Percentiles rank a stretch among this genome's conserved stretches.
phyloP scores from a whole-genome alignment of 2,888 invertebrate genomes.

The Crepidodera aurea region DNA sequence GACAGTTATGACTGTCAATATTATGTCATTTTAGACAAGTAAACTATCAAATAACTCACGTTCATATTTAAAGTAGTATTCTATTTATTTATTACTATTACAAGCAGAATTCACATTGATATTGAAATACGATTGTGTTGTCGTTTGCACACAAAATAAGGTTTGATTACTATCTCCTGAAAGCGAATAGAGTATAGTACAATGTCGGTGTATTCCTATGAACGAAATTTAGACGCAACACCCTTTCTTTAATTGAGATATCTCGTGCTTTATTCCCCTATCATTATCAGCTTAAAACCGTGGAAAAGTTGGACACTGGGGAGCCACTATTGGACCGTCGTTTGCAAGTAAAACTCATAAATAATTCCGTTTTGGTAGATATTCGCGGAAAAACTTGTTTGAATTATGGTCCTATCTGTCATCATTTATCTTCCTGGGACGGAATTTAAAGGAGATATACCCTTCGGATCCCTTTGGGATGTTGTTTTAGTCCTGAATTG shows the following conservation, averaged over 20 bases:
- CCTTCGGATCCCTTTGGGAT: background rate
- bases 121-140: too few relatives aligned
- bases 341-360: slow-evolving; percentile 33
- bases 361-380: slow-evolving; percentile 30
- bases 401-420: slow-evolving; percentile 37
- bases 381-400: slow-evolving; percentile 27
- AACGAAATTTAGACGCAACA: background rate
- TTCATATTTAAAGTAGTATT: too few relatives aligned
- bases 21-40: too few relatives aligned
- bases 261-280: background rate
- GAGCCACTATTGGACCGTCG: slow-evolving; percentile 7
- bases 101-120: too few relatives aligned
- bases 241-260: background rate
- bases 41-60: too few relatives aligned
- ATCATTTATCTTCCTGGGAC: slow-evolving; percentile 27
- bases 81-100: too few relatives aligned
- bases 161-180: too few relatives aligned
- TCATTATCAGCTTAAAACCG: background rate
- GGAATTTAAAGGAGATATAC: slow-evolving; percentile 19
- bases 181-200: too few relatives aligned
- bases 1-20: too few relatives aligned
- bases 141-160: too few relatives aligned
- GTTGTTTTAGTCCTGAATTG: too few relatives aligned
- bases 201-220: too few relatives aligned
- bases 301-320: slow-evolving; percentile 7